Conservation (phyloP, 2,113 vertebrate species). For the Thymallus thymallus region DNA sequence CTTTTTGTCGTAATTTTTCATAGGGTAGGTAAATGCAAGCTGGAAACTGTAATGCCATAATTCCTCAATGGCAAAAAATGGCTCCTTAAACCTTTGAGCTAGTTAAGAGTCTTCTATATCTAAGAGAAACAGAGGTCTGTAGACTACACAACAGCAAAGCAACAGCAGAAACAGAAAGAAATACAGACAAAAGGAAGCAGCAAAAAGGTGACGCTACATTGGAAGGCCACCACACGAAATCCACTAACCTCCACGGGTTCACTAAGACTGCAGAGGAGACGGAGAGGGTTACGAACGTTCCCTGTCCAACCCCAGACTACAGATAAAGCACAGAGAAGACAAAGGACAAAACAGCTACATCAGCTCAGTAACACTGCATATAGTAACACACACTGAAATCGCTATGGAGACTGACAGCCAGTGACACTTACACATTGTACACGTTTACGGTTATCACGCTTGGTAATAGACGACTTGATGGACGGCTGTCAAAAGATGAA, state of each 20-base stretch:
- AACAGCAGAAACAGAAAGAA: constrained; percentile 84
- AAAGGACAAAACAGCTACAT: constrained; percentile 98
- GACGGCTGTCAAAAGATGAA: constrained; percentile 80
- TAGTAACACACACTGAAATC: constrained; percentile 99
- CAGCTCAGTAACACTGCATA: constrained; percentile 99
- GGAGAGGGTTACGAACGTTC: constrained; percentile 68
- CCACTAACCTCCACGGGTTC: constrained; percentile 98
- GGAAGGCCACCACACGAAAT: constrained; percentile 99
- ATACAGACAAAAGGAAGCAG: constrained; percentile 96
- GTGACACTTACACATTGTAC: constrained; percentile 97
- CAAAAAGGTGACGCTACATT: constrained; percentile 90
- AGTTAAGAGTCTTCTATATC: constrained; percentile 99
- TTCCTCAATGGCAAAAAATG: constrained; percentile 90
- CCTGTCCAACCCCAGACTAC: constrained; percentile 82
- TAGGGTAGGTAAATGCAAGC: constrained; percentile 68
- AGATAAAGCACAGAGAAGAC: constrained; percentile 95
- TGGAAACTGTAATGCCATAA: constrained; percentile 88
- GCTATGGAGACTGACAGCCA: constrained; percentile 97
- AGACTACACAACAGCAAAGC: constrained; percentile 98
- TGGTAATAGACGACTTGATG: constrained; percentile 93
- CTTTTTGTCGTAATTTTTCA: constrained; percentile 46
- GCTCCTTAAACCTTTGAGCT: constrained; percentile 98
- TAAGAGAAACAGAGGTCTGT: constrained; percentile 85
- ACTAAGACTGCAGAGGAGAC: constrained; percentile 97
- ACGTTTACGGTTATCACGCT: constrained; percentile 93